phyloP scores from a whole-genome alignment of 2,888 invertebrate species.

The Stegana nigrithorax region DNA sequence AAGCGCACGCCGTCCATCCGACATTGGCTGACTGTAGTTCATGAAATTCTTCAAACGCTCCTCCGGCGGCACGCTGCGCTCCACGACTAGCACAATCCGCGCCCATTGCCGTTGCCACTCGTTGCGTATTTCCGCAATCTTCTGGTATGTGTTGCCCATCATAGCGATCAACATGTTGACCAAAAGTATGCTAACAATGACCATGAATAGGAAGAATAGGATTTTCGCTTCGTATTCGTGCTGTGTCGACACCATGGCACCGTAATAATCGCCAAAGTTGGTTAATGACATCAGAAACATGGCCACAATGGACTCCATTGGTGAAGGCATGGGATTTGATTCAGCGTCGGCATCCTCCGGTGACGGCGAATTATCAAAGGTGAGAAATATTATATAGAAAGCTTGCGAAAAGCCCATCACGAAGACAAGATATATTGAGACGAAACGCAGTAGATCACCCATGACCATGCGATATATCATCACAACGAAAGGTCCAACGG shows the following conservation, averaged over 20 bases:
- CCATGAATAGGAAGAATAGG: conserved; percentile 97
- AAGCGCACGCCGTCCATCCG: conserved; percentile 84
- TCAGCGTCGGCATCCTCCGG: conserved; percentile 86
- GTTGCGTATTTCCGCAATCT: conserved; percentile 95
- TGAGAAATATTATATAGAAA: conserved; percentile 90
- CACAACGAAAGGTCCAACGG: conserved; percentile 99
- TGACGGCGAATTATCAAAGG: conserved; percentile 86
- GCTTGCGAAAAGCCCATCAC: conserved; percentile 97
- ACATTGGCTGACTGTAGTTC: conserved; percentile 95
- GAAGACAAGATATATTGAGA: conserved; percentile 96
- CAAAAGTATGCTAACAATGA: conserved; percentile 91
- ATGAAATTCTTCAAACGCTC: conserved; percentile 87
- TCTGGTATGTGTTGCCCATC: conserved; percentile 99
- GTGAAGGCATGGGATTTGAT: conserved; percentile 89
- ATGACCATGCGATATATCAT: conserved; percentile 99
- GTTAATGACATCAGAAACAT: conserved; percentile 99
- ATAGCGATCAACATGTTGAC: conserved; percentile 99
- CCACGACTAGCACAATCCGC: conserved; percentile 95
- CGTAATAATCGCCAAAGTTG: conserved; percentile 95
- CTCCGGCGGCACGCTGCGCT: conserved; percentile 93
- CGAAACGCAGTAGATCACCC: conserved; percentile 95
- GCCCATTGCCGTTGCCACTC: conserved; percentile 99
- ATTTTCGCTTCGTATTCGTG: conserved; percentile 91
- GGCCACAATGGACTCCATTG: conserved; percentile 94
- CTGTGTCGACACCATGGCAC: conserved; percentile 88